A percentile compares a stretch with the other conserved stretches of the same genome.
Evolutionary conservation across 1,140 invertebrate species (phyloP).

Genomic region (Plodia interpunctella): DNA sequence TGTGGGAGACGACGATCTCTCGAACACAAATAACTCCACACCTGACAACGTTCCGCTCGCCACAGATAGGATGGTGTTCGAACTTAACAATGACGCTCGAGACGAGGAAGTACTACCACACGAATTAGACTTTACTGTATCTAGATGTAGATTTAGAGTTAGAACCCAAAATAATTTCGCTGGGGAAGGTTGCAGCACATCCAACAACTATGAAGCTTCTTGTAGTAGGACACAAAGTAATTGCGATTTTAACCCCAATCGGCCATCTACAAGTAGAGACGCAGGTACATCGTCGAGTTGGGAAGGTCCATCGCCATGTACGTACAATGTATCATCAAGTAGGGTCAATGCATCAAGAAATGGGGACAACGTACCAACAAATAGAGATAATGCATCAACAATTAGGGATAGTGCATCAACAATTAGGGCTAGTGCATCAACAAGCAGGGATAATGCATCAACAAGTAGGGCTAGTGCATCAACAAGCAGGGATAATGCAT

Average conservation of each 20-base stretch:
- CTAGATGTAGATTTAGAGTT: slow-evolving; percentile 46
- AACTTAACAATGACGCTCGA: slow-evolving; percentile 35
- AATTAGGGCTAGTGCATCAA: slow-evolving; percentile 20
- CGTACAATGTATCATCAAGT: slow-evolving; percentile 22
- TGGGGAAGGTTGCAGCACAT: slow-evolving; percentile 11
- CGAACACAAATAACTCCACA: slow-evolving; percentile 17
- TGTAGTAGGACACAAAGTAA: neutral
- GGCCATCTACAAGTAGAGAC: slow-evolving; percentile 13
- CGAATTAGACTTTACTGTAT: slow-evolving; percentile 38
- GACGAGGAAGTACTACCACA: slow-evolving; percentile 25
- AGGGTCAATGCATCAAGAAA: slow-evolving; percentile 32
- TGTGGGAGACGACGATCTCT: slow-evolving; percentile 22
- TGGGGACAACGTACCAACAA: slow-evolving; percentile 41
- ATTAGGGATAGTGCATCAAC: slow-evolving; percentile 22
- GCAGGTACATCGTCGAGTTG: too few relatives aligned
- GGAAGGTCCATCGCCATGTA: slow-evolving; percentile 3
- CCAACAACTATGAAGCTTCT: neutral
- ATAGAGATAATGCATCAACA: neutral
- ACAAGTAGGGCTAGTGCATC: too few relatives aligned
- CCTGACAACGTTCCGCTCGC: slow-evolving; percentile 34
- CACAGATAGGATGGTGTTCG: slow-evolving; percentile 52
- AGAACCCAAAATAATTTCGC: slow-evolving; percentile 34
- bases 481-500: slow-evolving; percentile 19
- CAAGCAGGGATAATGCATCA: slow-evolving; percentile 50
- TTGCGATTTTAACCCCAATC: slow-evolving; percentile 7